A percentile compares a stretch with the other conserved stretches of the same genome.
Conservation (phyloP, 2,888 invertebrate genomes). For the Tineola bisselliella region DNA sequence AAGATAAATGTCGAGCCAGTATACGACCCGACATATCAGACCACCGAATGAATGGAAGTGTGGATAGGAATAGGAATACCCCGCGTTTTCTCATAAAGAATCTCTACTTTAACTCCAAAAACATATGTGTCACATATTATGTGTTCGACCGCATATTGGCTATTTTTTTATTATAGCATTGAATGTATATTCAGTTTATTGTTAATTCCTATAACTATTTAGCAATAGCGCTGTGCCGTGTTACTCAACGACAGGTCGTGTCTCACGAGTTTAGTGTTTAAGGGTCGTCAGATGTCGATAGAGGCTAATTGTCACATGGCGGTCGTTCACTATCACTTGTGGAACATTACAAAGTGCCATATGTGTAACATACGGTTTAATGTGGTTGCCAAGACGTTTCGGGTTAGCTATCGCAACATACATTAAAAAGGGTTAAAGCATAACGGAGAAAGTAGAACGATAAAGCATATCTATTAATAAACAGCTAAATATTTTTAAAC, state of each 20-base stretch:
- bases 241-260: constrained; percentile 4
- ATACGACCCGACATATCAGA: constrained; percentile 65
- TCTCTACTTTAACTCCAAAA: not conserved
- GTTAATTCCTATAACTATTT: too few species aligned
- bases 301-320: constrained; percentile 8
- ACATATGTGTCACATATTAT: not conserved
- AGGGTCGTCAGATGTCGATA: constrained; percentile 5
- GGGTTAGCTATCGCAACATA: not conserved
- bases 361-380: not conserved
- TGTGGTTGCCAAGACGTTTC: not conserved
- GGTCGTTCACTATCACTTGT: not conserved
- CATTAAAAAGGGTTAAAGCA: not conserved
- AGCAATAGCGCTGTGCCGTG: not conserved
- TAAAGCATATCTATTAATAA: not conserved
- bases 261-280: not conserved
- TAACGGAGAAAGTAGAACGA: too few species aligned
- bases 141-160: not conserved
- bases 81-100: not conserved
- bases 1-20: constrained; percentile 65
- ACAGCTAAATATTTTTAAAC: not conserved
- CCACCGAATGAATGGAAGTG: constrained; percentile 51
- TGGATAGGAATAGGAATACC: constrained; percentile 25
- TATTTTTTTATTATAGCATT: not conserved
- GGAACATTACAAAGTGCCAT: not conserved
- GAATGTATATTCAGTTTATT: too few species aligned